A percentile compares a stretch with the other conserved stretches of the same genome.
Evolutionary conservation across 2,113 vertebrate species (phyloP).

Genomic region (Oncorhynchus masou): DNA sequence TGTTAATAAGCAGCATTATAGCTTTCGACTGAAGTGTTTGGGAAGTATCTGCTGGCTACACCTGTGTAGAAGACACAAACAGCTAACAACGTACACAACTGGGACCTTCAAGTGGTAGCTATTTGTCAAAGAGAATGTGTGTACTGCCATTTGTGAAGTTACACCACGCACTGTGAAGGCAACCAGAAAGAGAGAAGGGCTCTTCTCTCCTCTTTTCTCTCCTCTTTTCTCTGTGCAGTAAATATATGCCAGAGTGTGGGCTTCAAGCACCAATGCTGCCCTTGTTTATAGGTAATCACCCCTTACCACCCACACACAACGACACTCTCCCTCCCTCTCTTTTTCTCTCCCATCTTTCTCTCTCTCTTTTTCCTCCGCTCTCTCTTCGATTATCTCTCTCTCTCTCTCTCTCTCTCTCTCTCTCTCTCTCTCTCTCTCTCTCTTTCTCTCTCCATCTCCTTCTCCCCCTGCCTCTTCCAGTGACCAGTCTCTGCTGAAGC

Average conservation of each 20-base stretch:
- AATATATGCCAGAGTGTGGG: constrained; percentile 26
- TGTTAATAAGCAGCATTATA: neutral
- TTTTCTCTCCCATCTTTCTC: too few relatives aligned
- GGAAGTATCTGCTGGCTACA: too few relatives aligned
- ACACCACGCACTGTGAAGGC: neutral
- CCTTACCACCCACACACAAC: neutral
- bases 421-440: neutral
- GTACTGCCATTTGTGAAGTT: neutral
- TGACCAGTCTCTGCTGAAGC: too few relatives aligned
- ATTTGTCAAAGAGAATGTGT: neutral
- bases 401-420: neutral
- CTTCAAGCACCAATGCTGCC: constrained; percentile 7
- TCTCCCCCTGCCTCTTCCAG: constrained; percentile 1
- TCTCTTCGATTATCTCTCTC: too few relatives aligned
- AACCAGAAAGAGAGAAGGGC: neutral
- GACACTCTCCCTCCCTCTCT: neutral
- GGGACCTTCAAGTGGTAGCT: neutral
- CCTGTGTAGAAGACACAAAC: neutral
- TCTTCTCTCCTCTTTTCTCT: constrained; percentile 5
- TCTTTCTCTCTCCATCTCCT: neutral
- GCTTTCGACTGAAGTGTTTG: neutral
- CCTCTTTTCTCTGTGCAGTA: constrained; percentile 13
- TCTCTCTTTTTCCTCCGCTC: too few relatives aligned
- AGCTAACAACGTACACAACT: neutral
- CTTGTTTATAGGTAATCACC: constrained; percentile 15